These are phyloP conservation scores for Aproaerema taeniolella DNA, from an alignment of 2,888 invertebrate species.

Conservation along the genomic window DNA sequence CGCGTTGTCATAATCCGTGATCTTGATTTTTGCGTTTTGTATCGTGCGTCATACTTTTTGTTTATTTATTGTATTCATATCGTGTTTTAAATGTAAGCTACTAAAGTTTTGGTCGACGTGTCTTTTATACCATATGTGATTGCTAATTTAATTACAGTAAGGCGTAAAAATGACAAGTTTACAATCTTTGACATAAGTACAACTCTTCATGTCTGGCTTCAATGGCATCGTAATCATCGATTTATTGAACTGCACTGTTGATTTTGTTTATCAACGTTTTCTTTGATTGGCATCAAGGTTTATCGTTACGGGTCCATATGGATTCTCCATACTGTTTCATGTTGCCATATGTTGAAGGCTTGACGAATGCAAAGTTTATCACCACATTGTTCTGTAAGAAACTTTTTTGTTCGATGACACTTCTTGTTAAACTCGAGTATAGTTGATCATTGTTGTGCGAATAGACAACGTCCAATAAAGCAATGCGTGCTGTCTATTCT, in stretches of 20 bases:
- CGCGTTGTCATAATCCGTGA: not conserved
- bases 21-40: not conserved
- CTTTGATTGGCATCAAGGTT: constrained; percentile 40
- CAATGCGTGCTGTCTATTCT: no score
- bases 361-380: constrained; percentile 31
- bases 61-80: not conserved
- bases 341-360: constrained; percentile 34
- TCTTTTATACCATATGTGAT: not conserved
- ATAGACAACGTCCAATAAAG: no score
- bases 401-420: no score
- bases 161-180: no score
- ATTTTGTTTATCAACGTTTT: constrained; percentile 63
- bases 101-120: not conserved
- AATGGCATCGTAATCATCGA: constrained; percentile 64
- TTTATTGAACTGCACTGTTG: constrained; percentile 62
- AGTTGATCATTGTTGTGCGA: no score
- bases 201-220: not conserved
- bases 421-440: no score
- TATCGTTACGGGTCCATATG: constrained; percentile 33
- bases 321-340: constrained; percentile 17
- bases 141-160: not conserved
- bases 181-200: no score
- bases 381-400: no score
- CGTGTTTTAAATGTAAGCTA: not conserved
- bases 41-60: not conserved